Percentiles rank a stretch among this genome's conserved stretches.
Conservation (phyloP, 2,113 vertebrate species). For the Porphyrio hochstetteri region DNA sequence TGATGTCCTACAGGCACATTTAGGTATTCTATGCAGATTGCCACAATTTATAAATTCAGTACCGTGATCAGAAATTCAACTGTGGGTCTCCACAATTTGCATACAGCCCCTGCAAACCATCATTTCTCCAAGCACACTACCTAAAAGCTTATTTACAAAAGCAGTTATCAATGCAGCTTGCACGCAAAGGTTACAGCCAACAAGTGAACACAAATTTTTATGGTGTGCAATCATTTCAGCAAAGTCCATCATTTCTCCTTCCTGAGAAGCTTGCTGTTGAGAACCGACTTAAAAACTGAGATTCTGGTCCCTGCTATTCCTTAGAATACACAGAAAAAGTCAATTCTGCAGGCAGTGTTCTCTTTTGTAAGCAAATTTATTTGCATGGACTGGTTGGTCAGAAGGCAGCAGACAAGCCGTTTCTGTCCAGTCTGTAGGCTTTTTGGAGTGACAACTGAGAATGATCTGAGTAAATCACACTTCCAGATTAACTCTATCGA, state of each 20-base stretch:
- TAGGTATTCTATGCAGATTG: background rate
- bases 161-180: background rate
- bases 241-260: background rate
- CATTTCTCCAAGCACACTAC: background rate
- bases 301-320: background rate
- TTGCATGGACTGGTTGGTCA: background rate
- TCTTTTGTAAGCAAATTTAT: background rate
- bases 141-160: background rate
- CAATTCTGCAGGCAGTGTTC: background rate
- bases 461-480: background rate
- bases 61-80: background rate
- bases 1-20: background rate
- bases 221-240: background rate
- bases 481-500: background rate
- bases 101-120: background rate
- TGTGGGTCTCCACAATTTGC: background rate
- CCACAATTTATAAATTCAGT: background rate
- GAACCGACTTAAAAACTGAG: background rate
- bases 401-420: background rate
- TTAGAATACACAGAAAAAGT: background rate
- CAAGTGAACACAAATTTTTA: background rate
- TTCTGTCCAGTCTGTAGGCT: background rate
- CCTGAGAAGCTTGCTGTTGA: background rate
- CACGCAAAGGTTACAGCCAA: background rate
- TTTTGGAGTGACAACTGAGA: background rate